Evolutionary conservation across 2,797 vertebrate genomes (phyloP).

Genomic region (Gymnodraco acuticeps): DNA sequence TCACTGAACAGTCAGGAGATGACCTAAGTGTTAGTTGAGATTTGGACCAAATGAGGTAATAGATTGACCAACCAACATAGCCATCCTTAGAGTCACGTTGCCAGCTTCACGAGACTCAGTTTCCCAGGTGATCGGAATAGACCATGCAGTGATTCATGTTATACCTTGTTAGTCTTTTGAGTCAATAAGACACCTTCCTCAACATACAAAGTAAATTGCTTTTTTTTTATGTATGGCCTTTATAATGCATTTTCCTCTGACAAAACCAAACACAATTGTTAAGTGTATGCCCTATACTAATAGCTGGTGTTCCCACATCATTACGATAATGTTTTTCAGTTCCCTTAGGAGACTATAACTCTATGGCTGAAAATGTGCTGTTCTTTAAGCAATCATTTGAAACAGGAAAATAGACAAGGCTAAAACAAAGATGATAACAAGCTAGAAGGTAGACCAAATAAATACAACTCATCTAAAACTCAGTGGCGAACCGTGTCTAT

Average conservation of each 20-base stretch:
- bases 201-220: conserved; percentile 9
- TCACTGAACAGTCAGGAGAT: background rate
- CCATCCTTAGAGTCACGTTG: background rate
- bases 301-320: background rate
- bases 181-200: background rate
- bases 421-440: conserved; percentile 15
- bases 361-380: background rate
- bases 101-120: background rate
- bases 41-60: background rate
- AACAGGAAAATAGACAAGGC: conserved; percentile 11
- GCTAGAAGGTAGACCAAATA: conserved; percentile 11
- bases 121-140: background rate
- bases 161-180: background rate
- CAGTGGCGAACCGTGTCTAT: too few relatives aligned
- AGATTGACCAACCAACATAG: background rate
- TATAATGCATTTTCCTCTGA: background rate
- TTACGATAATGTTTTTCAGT: background rate
- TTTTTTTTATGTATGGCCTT: background rate
- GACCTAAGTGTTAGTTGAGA: background rate
- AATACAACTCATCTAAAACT: conserved; percentile 43
- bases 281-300: background rate
- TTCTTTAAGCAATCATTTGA: conserved; percentile 13
- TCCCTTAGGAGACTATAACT: background rate
- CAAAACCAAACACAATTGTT: background rate
- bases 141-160: background rate